Percentiles rank a stretch among this genome's conserved stretches.
Conservation (phyloP, 2,888 invertebrate species). For the Callinectes sapidus region DNA sequence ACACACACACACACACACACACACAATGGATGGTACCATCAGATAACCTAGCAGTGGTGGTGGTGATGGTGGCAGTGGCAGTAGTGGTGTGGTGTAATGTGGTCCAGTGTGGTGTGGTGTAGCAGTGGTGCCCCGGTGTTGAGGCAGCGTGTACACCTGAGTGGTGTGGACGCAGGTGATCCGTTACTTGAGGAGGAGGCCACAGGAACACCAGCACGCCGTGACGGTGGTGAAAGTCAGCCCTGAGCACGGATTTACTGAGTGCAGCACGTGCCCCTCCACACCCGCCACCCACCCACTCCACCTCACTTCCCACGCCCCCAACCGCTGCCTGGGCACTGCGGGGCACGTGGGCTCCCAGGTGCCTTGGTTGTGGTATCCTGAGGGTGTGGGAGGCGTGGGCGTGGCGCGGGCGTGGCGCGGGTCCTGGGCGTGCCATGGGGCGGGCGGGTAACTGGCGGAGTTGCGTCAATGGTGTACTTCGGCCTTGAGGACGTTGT, state of each 20-base stretch:
- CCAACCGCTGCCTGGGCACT: not conserved
- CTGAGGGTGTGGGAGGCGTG: not conserved
- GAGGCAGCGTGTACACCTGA: not conserved
- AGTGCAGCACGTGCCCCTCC: not conserved
- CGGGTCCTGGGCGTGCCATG: not conserved
- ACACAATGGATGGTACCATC: not conserved
- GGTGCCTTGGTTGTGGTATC: not conserved
- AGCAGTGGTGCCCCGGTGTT: not conserved
- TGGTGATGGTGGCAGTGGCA: not conserved
- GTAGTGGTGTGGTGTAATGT: not conserved
- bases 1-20: not conserved
- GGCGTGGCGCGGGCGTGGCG: conserved; percentile 11
- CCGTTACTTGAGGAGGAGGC: not conserved
- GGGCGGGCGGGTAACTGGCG: not conserved
- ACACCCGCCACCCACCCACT: not conserved
- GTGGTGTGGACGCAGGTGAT: not conserved
- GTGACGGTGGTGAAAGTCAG: not conserved
- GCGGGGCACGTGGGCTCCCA: not conserved
- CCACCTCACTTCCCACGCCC: not conserved
- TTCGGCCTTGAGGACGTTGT: conserved; percentile 57
- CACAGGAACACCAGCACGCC: not conserved
- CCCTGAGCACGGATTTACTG: not conserved
- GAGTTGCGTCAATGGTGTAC: conserved; percentile 46
- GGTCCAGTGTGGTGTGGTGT: not conserved
- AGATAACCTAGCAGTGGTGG: not conserved